Evolutionary conservation across 1,140 invertebrate genomes (phyloP), one percentile per base, ranked within the genome.

Genomic region (Drosophila eugracilis): DNA sequence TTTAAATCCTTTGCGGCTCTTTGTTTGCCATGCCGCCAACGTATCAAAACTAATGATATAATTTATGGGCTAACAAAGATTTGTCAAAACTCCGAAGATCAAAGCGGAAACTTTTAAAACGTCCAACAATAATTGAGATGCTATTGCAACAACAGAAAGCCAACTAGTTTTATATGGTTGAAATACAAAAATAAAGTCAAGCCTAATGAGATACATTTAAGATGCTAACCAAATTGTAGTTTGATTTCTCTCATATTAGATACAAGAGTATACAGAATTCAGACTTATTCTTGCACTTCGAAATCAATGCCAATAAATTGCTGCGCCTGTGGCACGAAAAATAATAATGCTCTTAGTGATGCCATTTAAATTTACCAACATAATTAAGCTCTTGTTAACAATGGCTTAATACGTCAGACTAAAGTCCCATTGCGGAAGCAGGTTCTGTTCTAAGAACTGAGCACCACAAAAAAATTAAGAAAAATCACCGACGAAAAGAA

Each of bases 351-450:
- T 72, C 34, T 58, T 45, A 36, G 44, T 47, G 24, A 36, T 70
- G 58, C 39, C n/a, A 24, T 34, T 44, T 60, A 53, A 49, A 44
- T 49, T 44, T 55, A 26, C 36, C 55, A 59, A 67, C 66, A 85
- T 72, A 72, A 79, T 85, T 85, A 67, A 80, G 84, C 65, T 66
- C 78, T 80, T 76, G 65, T 75, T 78, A 79, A 67, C 60, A 78
- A 74, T 70, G 53, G 44, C 54, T 63, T 41, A 80, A 44, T 59
- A 59, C 59, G 71, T 79, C 80, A 55, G 42, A 52, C 57, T 36
- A 59, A 37, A 50, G 49, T 52, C 34, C 42, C 39, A 55, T 54
- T 50, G 76, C 81, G 81, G 81, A 85, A 85, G 81, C 71, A 57
- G 41, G 62, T 75, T 69, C 41, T 74, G 5, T 74, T 60, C 41